Evolutionary conservation across 2,797 vertebrate species (phyloP).

Genomic region (Phrynocephalus guinanensis): DNA sequence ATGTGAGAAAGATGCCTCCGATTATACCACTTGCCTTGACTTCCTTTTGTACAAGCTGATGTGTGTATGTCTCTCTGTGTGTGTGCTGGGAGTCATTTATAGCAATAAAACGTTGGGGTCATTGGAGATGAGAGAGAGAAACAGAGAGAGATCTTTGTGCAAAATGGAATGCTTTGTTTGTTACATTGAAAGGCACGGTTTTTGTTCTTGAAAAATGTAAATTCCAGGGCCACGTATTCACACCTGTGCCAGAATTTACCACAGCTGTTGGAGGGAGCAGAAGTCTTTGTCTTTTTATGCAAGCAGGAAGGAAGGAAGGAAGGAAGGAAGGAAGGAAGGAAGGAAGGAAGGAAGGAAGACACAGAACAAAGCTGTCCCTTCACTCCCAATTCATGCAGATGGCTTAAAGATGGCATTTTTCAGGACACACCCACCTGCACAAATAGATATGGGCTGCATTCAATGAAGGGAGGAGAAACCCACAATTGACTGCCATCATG

Average conservation of each 20-base stretch:
- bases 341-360: constrained; percentile 13
- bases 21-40: constrained; percentile 55
- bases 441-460: too few species aligned
- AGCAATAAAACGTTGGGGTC: constrained; percentile 39
- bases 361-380: background rate
- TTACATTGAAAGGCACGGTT: constrained; percentile 29
- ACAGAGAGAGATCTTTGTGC: background rate
- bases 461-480: constrained; percentile 3
- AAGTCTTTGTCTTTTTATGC: constrained; percentile 43
- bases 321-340: constrained; percentile 8
- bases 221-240: constrained; percentile 47
- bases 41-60: constrained; percentile 27
- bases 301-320: background rate
- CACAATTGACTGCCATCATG: background rate
- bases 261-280: too few species aligned
- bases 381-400: constrained; percentile 23
- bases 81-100: constrained; percentile 39
- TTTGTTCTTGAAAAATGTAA: constrained; percentile 51
- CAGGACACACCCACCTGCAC: too few species aligned
- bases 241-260: constrained; percentile 28
- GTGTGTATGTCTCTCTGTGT: too few species aligned
- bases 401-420: constrained; percentile 40
- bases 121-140: constrained; percentile 18
- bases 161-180: constrained; percentile 43
- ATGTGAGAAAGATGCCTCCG: constrained; percentile 49